These are phyloP conservation scores for Microplitis deprimator DNA, from an alignment of 2,888 invertebrate genomes.

Conservation along the genomic window DNA sequence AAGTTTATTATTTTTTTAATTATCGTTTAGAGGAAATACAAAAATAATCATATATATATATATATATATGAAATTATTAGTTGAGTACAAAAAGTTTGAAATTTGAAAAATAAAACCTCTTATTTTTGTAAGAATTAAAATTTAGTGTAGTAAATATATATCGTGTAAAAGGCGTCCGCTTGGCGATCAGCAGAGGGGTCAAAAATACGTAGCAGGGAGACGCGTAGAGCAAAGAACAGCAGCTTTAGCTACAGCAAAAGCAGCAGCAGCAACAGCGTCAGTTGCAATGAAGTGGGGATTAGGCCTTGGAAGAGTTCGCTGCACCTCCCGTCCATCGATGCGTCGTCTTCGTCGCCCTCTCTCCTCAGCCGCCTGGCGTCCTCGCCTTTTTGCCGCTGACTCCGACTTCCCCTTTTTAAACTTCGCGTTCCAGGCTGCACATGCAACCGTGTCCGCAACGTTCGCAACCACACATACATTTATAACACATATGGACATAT, in stretches of 20 bases:
- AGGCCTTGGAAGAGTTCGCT: conserved; percentile 72
- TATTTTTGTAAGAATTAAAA: not conserved
- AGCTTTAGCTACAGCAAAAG: not conserved
- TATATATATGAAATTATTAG: no score
- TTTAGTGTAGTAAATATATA: conserved; percentile 11
- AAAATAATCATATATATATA: not conserved
- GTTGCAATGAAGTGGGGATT: conserved; percentile 50
- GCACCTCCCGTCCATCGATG: conserved; percentile 68
- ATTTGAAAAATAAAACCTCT: conserved; percentile 1
- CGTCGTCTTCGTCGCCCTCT: conserved; percentile 53
- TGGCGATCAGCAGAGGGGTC: conserved; percentile 20
- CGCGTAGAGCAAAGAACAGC: not conserved
- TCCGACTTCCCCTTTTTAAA: conserved; percentile 67
- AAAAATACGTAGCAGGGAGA: conserved; percentile 26
- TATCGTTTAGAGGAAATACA: not conserved
- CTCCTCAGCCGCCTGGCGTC: conserved; percentile 45
- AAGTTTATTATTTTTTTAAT: not conserved
- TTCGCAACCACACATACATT: conserved; percentile 23
- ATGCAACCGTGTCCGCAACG: conserved; percentile 50
- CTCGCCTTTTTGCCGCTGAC: conserved; percentile 45
- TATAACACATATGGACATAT: conserved; percentile 37
- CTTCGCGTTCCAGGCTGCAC: conserved; percentile 52
- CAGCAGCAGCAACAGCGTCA: not conserved
- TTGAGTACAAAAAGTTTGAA: not conserved
- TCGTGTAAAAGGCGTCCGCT: not conserved